These are phyloP conservation scores for Tipula vernalis DNA, from an alignment of 2,888 invertebrate species.

Conservation along the genomic window DNA sequence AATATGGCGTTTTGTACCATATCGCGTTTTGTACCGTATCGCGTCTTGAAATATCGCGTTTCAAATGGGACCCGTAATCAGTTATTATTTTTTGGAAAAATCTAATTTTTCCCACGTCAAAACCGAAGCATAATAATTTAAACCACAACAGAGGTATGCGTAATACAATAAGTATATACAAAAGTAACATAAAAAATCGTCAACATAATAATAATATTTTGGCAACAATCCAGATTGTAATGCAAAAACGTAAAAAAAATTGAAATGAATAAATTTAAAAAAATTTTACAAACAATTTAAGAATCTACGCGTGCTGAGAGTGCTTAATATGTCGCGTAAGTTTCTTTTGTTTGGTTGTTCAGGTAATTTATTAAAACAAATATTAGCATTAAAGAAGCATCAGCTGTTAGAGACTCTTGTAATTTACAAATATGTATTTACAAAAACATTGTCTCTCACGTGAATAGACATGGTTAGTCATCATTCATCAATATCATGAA, in stretches of 20 bases:
- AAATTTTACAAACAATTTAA: neutral
- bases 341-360: neutral
- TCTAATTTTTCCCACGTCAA: too few species aligned
- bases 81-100: too few species aligned
- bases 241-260: neutral
- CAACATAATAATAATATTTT: neutral
- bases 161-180: too few species aligned
- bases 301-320: neutral
- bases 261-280: neutral
- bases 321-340: neutral
- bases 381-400: neutral
- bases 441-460: neutral
- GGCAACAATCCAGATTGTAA: neutral
- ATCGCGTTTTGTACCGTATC: too few species aligned
- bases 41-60: too few species aligned
- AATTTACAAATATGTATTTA: neutral
- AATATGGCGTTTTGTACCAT: too few species aligned
- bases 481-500: neutral
- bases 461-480: neutral
- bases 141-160: too few species aligned
- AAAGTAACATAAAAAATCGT: too few species aligned
- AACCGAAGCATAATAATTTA: too few species aligned
- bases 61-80: too few species aligned
- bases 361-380: neutral
- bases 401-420: neutral